Conservation (phyloP, 1,140 invertebrate species). For the Brachionus calyciflorus region DNA sequence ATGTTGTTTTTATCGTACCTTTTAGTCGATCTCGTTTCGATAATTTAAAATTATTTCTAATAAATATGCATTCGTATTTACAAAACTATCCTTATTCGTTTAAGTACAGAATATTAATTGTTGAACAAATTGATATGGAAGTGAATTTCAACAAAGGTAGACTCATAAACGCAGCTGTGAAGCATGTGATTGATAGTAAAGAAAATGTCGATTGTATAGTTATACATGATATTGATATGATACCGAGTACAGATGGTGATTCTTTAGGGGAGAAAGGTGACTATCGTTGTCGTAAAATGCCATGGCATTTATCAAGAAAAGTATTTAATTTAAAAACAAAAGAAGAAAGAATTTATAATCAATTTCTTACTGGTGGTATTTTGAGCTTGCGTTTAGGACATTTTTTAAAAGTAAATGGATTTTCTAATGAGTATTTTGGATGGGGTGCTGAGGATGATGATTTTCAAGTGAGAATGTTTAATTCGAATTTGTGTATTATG, state of each 20-base stretch:
- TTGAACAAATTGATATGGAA: conserved; percentile 31
- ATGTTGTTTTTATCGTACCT: conserved; percentile 37
- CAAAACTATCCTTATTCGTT: conserved; percentile 10
- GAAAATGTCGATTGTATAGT: conserved; percentile 74
- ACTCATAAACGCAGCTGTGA: conserved; percentile 12
- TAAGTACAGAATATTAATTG: conserved; percentile 37
- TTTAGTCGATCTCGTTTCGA: conserved; percentile 15
- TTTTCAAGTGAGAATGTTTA: conserved; percentile 48
- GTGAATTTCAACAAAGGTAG: conserved; percentile 38
- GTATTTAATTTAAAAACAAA: neutral
- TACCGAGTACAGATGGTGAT: conserved; percentile 86
- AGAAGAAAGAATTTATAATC: conserved; percentile 15
- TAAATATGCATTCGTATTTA: conserved; percentile 35
- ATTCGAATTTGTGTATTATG: neutral
- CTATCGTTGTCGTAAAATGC: conserved; percentile 45
- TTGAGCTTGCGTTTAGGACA: conserved; percentile 26
- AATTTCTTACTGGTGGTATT: conserved; percentile 47
- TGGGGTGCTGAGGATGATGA: conserved; percentile 80
- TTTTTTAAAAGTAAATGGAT: conserved; percentile 48
- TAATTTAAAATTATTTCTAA: conserved; percentile 40
- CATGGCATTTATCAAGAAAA: conserved; percentile 37
- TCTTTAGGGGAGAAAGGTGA: conserved; percentile 66
- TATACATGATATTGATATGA: conserved; percentile 89
- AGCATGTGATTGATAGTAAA: neutral
- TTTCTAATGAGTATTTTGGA: conserved; percentile 48